Base-by-base conservation (phyloP, 2,113 vertebrate genomes). In the Mobula hypostoma region DNA sequence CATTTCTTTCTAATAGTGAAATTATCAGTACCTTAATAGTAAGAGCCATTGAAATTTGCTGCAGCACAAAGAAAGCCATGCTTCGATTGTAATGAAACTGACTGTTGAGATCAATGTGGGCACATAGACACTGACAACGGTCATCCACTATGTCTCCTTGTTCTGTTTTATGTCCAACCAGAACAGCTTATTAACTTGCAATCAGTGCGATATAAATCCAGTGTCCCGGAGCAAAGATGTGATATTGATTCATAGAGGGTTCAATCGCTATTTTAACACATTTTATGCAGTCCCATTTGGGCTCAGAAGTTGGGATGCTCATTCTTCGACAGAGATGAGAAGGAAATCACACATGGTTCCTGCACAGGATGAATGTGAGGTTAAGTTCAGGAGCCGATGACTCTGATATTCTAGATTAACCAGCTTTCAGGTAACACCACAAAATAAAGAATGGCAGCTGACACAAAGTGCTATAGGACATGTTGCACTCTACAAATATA, bases 1-100 rank as follows among this genome's bases (percentile, higher is more conserved):
- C 36, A 93, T 93, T 76, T 93, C 90, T 93, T 72, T 76, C 40
- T 93, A 93, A 48, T 93, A 74, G 14, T 92, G 90, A 32, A 92
- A 70, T 92, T 72, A 72, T 72, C 29, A 92, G 61, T 21, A 93
- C n/a, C 11, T 90, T 56, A 93, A 76, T 93, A 40, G 68, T 56
- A 76, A 93, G 72, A 93, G 91, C 2, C 11, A 56, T 74, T 93
- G 68, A 72, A 93, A 93, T 2, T 76, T 93, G 36, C 68, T 93
- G 40, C 24, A 93, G 70, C 36, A 56, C 70, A 76, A 48, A 74
- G 70, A 68, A 93, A 74, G 68, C 3, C 5, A 11, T 8, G 7
- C 29, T 90, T 90, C 61, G 66, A 56, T 27, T 93, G n/a, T 48
- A 72, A 74, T 74, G 90, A 93, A 74, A 17, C 27, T 32, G 21